Conservation (phyloP, 1,140 invertebrate species). For the Ceratosolen fusciceps region DNA sequence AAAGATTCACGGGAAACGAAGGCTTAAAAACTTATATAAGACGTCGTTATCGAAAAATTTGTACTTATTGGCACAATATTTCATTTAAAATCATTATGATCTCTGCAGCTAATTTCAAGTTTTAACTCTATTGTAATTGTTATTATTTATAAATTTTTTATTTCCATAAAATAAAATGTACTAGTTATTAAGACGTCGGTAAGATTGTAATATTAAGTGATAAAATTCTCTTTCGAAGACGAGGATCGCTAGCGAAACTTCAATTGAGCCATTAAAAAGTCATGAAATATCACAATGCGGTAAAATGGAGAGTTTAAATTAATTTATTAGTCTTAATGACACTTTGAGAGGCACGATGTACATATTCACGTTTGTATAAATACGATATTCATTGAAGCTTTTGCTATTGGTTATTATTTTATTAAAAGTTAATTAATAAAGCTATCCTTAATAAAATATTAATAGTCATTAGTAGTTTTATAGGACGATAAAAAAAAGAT, state of each 20-base stretch:
- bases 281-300: conserved; percentile 42
- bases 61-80: conserved; percentile 48
- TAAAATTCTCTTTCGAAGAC: conserved; percentile 32
- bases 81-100: conserved; percentile 24
- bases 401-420: no score
- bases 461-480: no score
- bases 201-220: not conserved
- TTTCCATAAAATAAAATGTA: not conserved
- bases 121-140: conserved; percentile 36
- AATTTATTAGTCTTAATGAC: conserved; percentile 26
- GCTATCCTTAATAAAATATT: no score
- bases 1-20: not conserved
- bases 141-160: conserved; percentile 24
- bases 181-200: not conserved
- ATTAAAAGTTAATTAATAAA: no score
- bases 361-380: not conserved
- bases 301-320: conserved; percentile 31
- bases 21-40: conserved; percentile 37
- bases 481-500: no score
- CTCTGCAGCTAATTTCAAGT: conserved; percentile 31
- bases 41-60: conserved; percentile 42
- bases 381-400: not conserved
- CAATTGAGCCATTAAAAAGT: conserved; percentile 23
- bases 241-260: conserved; percentile 18
- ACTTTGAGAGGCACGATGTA: not conserved